A percentile compares a stretch with the other conserved stretches of the same genome.
Evolutionary conservation across 2,113 vertebrate species (phyloP).

Genomic region (Columba janthina): DNA sequence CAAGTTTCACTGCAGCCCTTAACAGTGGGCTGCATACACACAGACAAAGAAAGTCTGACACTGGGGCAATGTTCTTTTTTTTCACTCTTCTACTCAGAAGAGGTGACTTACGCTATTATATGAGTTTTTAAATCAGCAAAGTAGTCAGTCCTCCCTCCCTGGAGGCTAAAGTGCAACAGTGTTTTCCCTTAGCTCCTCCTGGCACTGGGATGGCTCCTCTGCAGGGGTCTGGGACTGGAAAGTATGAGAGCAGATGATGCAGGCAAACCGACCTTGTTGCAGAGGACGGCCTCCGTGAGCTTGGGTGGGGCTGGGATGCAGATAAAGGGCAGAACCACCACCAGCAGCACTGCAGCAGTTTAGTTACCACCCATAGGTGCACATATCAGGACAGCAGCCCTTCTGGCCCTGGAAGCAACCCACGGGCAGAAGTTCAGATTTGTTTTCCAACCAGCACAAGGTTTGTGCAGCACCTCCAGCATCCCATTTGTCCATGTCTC

Average conservation of each 20-base stretch:
- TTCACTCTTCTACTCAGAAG: not conserved
- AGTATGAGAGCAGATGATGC: not conserved
- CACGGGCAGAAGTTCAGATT: not conserved
- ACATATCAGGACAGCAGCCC: not conserved
- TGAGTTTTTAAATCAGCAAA: not conserved
- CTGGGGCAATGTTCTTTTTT: no score
- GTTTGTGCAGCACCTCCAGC: not conserved
- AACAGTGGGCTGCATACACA: not conserved
- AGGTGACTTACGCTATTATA: not conserved
- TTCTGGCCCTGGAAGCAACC: not conserved
- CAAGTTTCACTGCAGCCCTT: not conserved
- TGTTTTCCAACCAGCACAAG: not conserved
- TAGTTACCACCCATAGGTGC: not conserved
- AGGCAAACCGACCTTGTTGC: not conserved
- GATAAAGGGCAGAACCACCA: not conserved
- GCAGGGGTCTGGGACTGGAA: not conserved
- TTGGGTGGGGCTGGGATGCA: not conserved
- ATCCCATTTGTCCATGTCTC: not conserved
- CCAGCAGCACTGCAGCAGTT: not conserved
- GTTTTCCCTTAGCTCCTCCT: not conserved
- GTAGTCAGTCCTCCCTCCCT: not conserved
- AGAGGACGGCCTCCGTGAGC: not conserved
- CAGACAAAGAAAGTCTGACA: not conserved
- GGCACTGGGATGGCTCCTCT: not conserved
- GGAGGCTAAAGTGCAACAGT: accelerated